Percentiles rank a stretch among this genome's conserved stretches.
Conservation (phyloP, 2,113 vertebrate species). For the Lanius collurio region DNA sequence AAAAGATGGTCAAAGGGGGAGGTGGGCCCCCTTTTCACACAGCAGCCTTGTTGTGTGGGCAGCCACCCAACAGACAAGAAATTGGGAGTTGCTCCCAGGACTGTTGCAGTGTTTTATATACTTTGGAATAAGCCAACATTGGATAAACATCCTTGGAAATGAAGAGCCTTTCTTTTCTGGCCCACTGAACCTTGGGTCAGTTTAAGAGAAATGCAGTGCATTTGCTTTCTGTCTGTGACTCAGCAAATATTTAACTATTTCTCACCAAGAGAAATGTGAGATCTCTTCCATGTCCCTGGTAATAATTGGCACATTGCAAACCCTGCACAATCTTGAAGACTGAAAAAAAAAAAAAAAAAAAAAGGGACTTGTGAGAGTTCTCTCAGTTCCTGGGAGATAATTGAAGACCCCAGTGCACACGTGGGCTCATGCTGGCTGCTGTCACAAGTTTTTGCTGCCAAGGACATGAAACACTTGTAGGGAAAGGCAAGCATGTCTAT, state of each 20-base stretch:
- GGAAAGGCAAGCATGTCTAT: not conserved
- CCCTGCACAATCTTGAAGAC: rapidly evolving
- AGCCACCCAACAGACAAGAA: not conserved
- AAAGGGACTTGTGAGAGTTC: not conserved
- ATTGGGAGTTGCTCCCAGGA: not conserved
- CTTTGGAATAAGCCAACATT: not conserved
- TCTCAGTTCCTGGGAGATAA: not conserved
- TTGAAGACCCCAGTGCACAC: not conserved
- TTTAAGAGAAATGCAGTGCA: not conserved
- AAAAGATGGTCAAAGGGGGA: not conserved
- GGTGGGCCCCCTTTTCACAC: not conserved
- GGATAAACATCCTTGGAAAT: not conserved
- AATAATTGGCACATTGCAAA: not conserved
- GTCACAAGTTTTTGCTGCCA: not conserved
- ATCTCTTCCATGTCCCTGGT: not conserved
- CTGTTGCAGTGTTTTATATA: not conserved
- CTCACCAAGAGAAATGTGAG: rapidly evolving
- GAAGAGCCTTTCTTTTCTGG: not conserved
- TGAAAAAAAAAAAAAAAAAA: not conserved
- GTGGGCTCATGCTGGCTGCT: rapidly evolving
- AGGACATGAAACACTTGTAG: not conserved
- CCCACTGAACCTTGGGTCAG: not conserved
- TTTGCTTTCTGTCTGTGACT: not conserved
- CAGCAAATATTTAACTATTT: not conserved
- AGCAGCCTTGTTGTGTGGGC: not conserved